Evolutionary conservation across 2,113 vertebrate genomes (phyloP).

Genomic region (Galeopterus variegatus): DNA sequence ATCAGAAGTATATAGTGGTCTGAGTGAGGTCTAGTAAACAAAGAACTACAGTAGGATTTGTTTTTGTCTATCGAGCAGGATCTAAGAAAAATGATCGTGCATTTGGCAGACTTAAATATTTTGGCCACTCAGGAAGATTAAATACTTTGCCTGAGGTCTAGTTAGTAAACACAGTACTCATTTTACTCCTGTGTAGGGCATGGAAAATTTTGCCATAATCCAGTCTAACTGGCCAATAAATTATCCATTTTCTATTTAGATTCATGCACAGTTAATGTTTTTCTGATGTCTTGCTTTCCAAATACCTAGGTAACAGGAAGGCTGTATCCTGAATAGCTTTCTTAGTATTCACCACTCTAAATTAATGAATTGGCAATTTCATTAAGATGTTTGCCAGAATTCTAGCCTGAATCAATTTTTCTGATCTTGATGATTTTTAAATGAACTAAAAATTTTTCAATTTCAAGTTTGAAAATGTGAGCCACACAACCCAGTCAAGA

Average conservation of each 20-base stretch:
- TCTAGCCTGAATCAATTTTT: constrained; percentile 59
- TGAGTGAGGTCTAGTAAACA: neutral
- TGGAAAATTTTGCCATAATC: neutral
- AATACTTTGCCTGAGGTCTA: constrained; percentile 12
- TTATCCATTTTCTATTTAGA: neutral
- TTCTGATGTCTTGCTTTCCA: neutral
- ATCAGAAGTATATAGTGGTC: neutral
- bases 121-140: constrained; percentile 45
- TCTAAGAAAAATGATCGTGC: neutral
- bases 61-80: neutral
- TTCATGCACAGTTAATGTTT: neutral
- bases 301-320: neutral
- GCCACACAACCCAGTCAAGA: neutral
- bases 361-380: constrained; percentile 12
- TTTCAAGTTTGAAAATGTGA: constrained; percentile 56
- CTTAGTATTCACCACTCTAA: neutral
- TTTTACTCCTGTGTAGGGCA: constrained; percentile 10
- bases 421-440: constrained; percentile 34
- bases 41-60: neutral
- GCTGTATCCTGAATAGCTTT: neutral
- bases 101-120: constrained; percentile 35
- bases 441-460: constrained; percentile 39
- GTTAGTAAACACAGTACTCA: constrained; percentile 4
- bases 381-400: constrained; percentile 32
- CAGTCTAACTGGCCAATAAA: neutral